Evolutionary conservation across 2,113 vertebrate genomes (phyloP), one percentile per base, ranked within the genome.

Genomic region (Gallinago jamesoni): DNA sequence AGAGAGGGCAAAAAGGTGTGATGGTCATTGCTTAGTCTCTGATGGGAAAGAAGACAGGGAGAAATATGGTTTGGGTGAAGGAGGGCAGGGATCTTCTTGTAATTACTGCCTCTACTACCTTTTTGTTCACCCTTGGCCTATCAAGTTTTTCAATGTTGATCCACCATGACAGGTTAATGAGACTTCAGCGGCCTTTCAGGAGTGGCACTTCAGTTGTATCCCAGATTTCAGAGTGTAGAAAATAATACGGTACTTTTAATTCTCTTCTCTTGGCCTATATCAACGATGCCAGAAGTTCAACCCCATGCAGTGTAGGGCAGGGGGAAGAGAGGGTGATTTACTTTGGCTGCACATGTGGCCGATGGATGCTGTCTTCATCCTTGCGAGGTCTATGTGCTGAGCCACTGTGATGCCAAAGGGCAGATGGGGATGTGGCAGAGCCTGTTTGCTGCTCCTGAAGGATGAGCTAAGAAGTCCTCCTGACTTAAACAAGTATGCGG

Each of bases 1-100:
- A 62, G 30, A 5, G 27, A 73, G 14, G 5, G 4, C 33, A 14
- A 9, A 75, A 75, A 67, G 47, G 9, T 43, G 24, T 47, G n/a
- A 19, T 55, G 28, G 21, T 39, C 6, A 1, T 70, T 76, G 33
- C 43, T 80, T 39, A 39, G 10, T 33, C 17, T 87, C 45, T 16
- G 3, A 18, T n/a, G 5, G 17, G 13, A 72, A 89, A 56, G 73
- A 76, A 41, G 31, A 68, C 7, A 21, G 24, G 22, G 39, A 75
- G 37, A 67, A 67, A 64, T 52, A 56, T 1, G 9, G 16, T 6
- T 83, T 0, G 0, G 14, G 20, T 68, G 53, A 64, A 75, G 53
- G 43, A 91, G 10, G 20, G 15, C 33, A 81, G 45, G 12, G 55
- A 43, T 77, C 39, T 68, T 47, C 2, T 2, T 93, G 28, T 28